These are phyloP conservation scores for Antheraea assamensis DNA, from an alignment of 2,888 invertebrate genomes.

Conservation along the genomic window DNA sequence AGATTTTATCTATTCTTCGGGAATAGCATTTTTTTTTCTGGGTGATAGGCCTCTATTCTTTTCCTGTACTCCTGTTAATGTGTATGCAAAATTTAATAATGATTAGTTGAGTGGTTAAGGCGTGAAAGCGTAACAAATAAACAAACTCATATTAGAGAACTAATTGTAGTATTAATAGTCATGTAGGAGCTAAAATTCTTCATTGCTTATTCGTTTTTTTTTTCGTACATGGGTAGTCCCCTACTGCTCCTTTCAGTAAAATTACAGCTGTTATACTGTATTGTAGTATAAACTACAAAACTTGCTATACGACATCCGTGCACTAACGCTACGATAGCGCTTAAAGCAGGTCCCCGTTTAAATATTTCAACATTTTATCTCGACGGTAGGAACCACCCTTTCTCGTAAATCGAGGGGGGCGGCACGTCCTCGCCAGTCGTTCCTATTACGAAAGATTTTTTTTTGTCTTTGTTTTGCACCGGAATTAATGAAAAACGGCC, in stretches of 20 bases:
- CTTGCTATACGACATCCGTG: background rate
- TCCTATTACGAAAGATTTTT: slow-evolving; percentile 48
- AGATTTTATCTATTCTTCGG: no score
- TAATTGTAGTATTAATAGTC: background rate
- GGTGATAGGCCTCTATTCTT: no score
- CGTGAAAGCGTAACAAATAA: no score
- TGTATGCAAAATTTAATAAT: no score
- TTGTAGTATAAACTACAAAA: background rate
- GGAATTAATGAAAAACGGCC: slow-evolving; percentile 63
- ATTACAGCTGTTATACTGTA: no score
- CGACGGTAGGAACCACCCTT: slow-evolving; percentile 35
- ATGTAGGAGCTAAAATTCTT: background rate
- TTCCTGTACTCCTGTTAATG: no score
- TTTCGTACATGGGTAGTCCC: no score
- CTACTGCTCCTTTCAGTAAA: no score
- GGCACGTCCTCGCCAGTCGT: slow-evolving; percentile 46
- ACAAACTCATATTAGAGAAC: background rate
- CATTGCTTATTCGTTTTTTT: no score
- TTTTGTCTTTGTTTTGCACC: slow-evolving; percentile 51
- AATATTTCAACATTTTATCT: slow-evolving; percentile 54
- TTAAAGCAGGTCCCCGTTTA: slow-evolving; percentile 50
- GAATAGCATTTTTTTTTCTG: no score
- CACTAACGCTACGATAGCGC: slow-evolving; percentile 36
- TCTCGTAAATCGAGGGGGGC: slow-evolving; percentile 60
- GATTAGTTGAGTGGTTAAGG: no score